Base-by-base conservation (phyloP, 2,797 vertebrate genomes). In the Pipistrellus kuhlii region DNA sequence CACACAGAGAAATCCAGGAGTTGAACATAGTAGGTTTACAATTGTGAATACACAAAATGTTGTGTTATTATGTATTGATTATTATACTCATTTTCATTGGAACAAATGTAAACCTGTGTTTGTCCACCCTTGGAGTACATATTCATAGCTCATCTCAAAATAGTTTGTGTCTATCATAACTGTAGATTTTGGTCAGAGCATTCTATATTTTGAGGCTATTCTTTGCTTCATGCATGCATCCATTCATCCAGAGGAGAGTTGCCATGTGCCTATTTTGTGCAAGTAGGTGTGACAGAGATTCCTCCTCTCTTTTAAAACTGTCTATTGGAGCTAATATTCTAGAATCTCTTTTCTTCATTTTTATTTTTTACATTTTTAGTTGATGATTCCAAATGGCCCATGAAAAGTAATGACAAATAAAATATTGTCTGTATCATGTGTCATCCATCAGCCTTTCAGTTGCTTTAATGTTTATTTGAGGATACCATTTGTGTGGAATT, bases 381-480 rank as follows among this genome's bases (percentile, higher is more conserved):
- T n/a, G 32, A 91, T 83, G 14, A 0, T 25, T 53, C 38, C 59
- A 86, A 89, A 84, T 90, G 77, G n/a, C 15, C 71, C 32, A 55
- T 83, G 35, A 84, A 30, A 81, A 81, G 71, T n/a, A 48, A 73
- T 53, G 72, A 66, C 53, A 90, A 81, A 48, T 66, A 78, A 94
- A 89, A 81, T 4, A 66, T 38, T 51, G 12, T 51, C 3, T 76
- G 6, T 38, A 72, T 62, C 17, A 68, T 53, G 25, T 77, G 72
- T 82, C 32, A 93, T 88, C 80, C 48, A 62, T 76, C 41, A 92
- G 23, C 2, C 14, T 88, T 86, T 93, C 27, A 94, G 78, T 88
- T 71, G 9, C 55, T 94, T 94, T 92, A 76, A 59, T 71, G 53
- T 85, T 87, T 90, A 46, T 27, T 84, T 23, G 75, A 27, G 20